Conservation (phyloP, 1,140 invertebrate species). For the Melitaea cinxia region DNA sequence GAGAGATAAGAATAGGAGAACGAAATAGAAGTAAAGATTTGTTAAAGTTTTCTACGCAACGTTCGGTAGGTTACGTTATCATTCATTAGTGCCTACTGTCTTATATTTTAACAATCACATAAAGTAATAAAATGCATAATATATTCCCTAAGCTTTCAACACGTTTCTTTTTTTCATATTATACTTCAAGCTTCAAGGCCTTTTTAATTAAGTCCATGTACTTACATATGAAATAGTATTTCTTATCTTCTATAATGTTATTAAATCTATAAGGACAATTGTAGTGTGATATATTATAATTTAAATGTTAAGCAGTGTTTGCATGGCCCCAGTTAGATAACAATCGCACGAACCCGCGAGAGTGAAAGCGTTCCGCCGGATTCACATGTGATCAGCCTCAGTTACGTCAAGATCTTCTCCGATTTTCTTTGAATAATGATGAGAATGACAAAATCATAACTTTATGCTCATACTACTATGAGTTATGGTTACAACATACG, state of each 20-base stretch:
- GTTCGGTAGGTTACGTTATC: too few relatives aligned
- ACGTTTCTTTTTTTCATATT: background rate
- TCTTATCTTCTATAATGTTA: background rate
- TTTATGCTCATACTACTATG: background rate
- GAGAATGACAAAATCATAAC: background rate
- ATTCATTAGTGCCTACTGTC: too few relatives aligned
- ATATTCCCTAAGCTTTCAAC: background rate
- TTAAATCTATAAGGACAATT: background rate
- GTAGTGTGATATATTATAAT: conserved; percentile 15
- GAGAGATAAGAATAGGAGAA: too few relatives aligned
- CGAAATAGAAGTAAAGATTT: too few relatives aligned
- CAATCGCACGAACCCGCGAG: conserved; percentile 55
- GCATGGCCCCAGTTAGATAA: conserved; percentile 55
- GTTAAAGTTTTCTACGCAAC: too few relatives aligned
- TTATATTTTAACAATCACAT: too few relatives aligned
- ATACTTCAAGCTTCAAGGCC: background rate
- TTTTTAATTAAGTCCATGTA: background rate
- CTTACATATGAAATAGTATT: background rate
- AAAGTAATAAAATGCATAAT: too few relatives aligned
- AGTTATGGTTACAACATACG: background rate
- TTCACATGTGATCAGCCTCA: conserved; percentile 60
- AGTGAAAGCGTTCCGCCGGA: conserved; percentile 68
- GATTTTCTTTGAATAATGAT: background rate
- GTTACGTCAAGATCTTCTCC: conserved; percentile 32
- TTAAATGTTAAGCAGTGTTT: conserved; percentile 10